A percentile compares a stretch with the other conserved stretches of the same genome.
phyloP scores from a whole-genome alignment of 2,888 invertebrate genomes.

The Endotricha flammealis region DNA sequence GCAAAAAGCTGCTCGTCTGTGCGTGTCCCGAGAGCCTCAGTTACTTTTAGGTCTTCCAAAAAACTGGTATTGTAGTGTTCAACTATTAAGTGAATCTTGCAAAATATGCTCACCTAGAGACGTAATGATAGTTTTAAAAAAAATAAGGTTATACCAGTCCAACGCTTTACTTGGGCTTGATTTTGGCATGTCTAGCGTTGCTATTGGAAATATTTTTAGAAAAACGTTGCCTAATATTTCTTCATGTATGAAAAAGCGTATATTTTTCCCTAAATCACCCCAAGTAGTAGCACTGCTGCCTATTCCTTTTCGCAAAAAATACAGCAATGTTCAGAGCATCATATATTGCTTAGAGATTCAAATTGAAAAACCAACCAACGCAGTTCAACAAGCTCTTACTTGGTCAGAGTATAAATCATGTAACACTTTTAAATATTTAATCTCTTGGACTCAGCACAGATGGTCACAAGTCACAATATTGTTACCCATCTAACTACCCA shows the following conservation, averaged over 20 bases:
- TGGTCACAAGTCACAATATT: no score
- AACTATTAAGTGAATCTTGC: slow-evolving; percentile 11
- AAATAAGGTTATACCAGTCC: slow-evolving; percentile 13
- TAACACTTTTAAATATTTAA: slow-evolving; percentile 15
- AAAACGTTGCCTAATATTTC: no score
- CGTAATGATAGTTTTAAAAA: slow-evolving; percentile 13
- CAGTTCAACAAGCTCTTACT: slow-evolving; percentile 14
- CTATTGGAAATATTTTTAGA: no score
- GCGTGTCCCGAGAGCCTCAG: slow-evolving; percentile 17
- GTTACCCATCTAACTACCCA: no score
- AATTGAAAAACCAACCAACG: slow-evolving; percentile 13
- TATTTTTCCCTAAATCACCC: no score
- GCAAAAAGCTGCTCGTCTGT: slow-evolving; percentile 18
- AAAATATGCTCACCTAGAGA: slow-evolving; percentile 6
- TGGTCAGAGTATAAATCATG: slow-evolving; percentile 17
- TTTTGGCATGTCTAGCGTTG: no score
- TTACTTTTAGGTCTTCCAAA: slow-evolving; percentile 16
- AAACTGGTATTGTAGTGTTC: slow-evolving; percentile 16
- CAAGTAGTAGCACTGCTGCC: no score
- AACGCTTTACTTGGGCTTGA: no score
- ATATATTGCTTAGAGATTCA: slow-evolving; percentile 16
- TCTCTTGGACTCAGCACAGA: slow-evolving; percentile 14
- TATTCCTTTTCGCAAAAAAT: slow-evolving; percentile 7
- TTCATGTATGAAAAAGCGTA: no score
- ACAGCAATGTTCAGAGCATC: background rate